A percentile compares a stretch with the other conserved stretches of the same genome.
Evolutionary conservation across 2,797 vertebrate genomes (phyloP).

Genomic region (Buphagus erythrorhynchus): DNA sequence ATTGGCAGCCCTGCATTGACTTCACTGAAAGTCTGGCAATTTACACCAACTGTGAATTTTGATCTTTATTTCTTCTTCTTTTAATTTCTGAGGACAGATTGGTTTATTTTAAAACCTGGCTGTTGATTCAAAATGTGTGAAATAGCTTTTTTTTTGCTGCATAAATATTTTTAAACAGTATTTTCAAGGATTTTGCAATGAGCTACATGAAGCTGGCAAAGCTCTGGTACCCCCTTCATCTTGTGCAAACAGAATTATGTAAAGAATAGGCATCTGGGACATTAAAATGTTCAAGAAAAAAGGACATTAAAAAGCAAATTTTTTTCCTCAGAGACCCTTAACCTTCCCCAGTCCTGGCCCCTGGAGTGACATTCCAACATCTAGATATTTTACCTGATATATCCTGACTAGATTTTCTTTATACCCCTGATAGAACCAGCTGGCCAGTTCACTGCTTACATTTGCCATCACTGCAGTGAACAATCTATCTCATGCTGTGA

Average conservation of each 20-base stretch:
- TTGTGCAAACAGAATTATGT: conserved; percentile 55
- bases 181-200: conserved; percentile 64
- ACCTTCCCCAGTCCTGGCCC: not conserved
- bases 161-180: conserved; percentile 57
- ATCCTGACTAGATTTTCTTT: not conserved
- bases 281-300: not conserved
- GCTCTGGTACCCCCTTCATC: not conserved
- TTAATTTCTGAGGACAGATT: conserved; percentile 56
- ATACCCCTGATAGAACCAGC: not conserved
- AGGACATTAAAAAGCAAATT: not conserved
- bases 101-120: conserved; percentile 63
- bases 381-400: conserved; percentile 10
- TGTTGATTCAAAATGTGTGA: conserved; percentile 54
- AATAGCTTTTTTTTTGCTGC: conserved; percentile 44
- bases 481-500: conserved; percentile 37
- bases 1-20: conserved; percentile 21
- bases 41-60: conserved; percentile 46
- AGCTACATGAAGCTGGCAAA: conserved; percentile 42
- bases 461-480: conserved; percentile 42
- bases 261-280: conserved; percentile 13
- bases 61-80: conserved; percentile 60
- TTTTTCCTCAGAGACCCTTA: not conserved
- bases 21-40: conserved; percentile 54
- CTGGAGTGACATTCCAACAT: not conserved
- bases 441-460: not conserved